Percentiles rank a stretch among this genome's conserved stretches.
Conservation (phyloP, 1,140 invertebrate genomes). For the Trichonephila clavipes region DNA sequence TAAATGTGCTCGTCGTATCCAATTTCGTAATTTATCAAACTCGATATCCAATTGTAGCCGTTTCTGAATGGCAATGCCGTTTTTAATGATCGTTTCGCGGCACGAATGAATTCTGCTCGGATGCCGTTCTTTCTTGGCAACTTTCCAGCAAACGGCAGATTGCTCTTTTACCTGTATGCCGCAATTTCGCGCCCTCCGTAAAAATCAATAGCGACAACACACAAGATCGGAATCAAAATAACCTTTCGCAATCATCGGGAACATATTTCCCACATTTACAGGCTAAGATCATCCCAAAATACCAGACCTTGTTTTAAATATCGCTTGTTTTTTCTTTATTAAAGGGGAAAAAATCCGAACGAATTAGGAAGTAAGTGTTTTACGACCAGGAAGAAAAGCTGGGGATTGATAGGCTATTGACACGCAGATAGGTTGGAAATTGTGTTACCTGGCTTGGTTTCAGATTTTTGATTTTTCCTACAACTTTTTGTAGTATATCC, state of each 20-base stretch:
- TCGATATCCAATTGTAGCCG: background rate
- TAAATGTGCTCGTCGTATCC: background rate
- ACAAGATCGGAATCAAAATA: background rate
- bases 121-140: slow-evolving; percentile 26
- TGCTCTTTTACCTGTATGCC: slow-evolving; percentile 51
- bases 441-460: too few relatives aligned
- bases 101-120: slow-evolving; percentile 4
- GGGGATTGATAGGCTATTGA: too few relatives aligned
- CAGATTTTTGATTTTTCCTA: too few relatives aligned
- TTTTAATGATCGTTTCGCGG: slow-evolving; percentile 21
- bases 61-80: slow-evolving; percentile 38
- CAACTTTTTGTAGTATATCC: too few relatives aligned
- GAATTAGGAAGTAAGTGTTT: too few relatives aligned
- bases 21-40: slow-evolving; percentile 35
- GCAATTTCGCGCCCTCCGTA: slow-evolving; percentile 41
- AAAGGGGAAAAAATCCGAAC: too few relatives aligned
- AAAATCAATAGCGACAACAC: slow-evolving; percentile 41
- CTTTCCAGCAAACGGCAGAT: slow-evolving; percentile 31
- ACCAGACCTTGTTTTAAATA: too few relatives aligned
- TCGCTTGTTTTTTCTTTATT: too few relatives aligned
- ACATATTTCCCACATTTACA: too few relatives aligned
- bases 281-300: too few relatives aligned
- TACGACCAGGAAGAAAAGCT: too few relatives aligned
- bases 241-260: background rate
- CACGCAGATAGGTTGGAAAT: too few relatives aligned